Conservation (phyloP, 2,797 vertebrate genomes). For the Dryobates pubescens region DNA sequence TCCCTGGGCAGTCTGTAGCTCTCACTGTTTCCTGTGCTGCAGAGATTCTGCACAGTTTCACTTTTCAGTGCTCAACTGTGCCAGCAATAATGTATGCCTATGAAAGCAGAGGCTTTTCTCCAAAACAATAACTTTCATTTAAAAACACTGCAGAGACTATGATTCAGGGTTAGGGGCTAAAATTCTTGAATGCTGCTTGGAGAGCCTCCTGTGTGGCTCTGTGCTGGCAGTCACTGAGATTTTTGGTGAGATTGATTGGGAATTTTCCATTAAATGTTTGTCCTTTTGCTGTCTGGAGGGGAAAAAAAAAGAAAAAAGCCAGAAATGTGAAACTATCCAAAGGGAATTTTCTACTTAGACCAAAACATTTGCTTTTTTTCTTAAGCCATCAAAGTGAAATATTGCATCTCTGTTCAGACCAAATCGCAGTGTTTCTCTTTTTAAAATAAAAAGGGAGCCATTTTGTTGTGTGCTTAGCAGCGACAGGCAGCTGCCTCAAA, state of each 20-base stretch:
- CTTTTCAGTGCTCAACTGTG: background rate
- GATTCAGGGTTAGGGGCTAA: background rate
- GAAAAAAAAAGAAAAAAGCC: background rate
- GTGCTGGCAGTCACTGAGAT: background rate
- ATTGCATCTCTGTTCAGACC: background rate
- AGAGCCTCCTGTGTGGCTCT: background rate
- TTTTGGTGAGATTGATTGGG: background rate
- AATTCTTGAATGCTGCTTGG: background rate
- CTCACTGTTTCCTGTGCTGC: background rate
- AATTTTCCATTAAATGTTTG: constrained; percentile 36
- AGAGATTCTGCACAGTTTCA: background rate
- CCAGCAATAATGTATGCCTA: background rate
- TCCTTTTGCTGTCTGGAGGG: background rate
- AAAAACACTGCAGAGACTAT: constrained; percentile 1
- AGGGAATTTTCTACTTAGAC: constrained; percentile 30
- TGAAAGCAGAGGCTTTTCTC: background rate
- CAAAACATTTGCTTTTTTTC: background rate
- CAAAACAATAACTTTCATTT: background rate
- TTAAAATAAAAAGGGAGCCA: background rate
- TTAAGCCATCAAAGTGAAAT: constrained; percentile 34
- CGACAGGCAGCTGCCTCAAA: background rate
- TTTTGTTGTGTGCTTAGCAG: background rate
- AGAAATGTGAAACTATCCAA: constrained; percentile 3
- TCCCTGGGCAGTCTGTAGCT: too few species aligned
- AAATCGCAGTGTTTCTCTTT: background rate